phyloP scores from a whole-genome alignment of 1,140 invertebrate species.

The Zaprionus capensis region DNA sequence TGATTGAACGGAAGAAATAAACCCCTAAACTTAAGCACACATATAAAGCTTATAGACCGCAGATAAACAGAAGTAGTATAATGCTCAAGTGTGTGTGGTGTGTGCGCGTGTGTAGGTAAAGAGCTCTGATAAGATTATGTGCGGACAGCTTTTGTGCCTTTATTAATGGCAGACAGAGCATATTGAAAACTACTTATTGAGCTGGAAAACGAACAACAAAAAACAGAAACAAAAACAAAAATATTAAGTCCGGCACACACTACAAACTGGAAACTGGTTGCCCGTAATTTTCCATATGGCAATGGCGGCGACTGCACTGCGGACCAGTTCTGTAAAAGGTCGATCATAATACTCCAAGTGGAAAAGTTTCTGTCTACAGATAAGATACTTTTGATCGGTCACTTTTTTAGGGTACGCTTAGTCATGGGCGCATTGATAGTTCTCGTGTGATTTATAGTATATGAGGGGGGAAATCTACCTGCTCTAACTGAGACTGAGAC shows the following conservation, averaged over 20 bases:
- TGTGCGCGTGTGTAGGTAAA: slow-evolving; percentile 20
- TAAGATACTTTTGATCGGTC: slow-evolving; percentile 19
- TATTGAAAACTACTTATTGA: slow-evolving; percentile 45
- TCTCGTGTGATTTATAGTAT: slow-evolving; percentile 16
- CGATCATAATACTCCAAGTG: slow-evolving; percentile 39
- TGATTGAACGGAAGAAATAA: not conserved
- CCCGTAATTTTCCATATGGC: slow-evolving; percentile 69
- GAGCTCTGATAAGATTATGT: slow-evolving; percentile 62
- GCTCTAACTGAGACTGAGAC: not conserved
- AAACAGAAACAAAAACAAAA: not conserved
- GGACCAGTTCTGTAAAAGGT: slow-evolving; percentile 75
- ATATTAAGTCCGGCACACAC: not conserved
- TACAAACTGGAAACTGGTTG: slow-evolving; percentile 55
- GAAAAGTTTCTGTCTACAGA: slow-evolving; percentile 37
- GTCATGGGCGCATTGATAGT: slow-evolving; percentile 25
- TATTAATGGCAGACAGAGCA: slow-evolving; percentile 17
- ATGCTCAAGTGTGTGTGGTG: not conserved
- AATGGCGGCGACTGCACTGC: slow-evolving; percentile 51
- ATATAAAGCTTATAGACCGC: slow-evolving; percentile 2
- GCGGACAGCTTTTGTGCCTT: slow-evolving; percentile 14
- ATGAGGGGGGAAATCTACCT: not conserved
- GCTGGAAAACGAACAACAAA: slow-evolving; percentile 6
- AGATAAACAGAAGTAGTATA: slow-evolving; percentile 1
- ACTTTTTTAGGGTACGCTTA: slow-evolving; percentile 1
- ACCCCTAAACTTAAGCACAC: slow-evolving; percentile 12